A percentile compares a stretch with the other conserved stretches of the same genome.
phyloP scores from a whole-genome alignment of 2,797 vertebrate genomes.

The Acomys russatus region DNA sequence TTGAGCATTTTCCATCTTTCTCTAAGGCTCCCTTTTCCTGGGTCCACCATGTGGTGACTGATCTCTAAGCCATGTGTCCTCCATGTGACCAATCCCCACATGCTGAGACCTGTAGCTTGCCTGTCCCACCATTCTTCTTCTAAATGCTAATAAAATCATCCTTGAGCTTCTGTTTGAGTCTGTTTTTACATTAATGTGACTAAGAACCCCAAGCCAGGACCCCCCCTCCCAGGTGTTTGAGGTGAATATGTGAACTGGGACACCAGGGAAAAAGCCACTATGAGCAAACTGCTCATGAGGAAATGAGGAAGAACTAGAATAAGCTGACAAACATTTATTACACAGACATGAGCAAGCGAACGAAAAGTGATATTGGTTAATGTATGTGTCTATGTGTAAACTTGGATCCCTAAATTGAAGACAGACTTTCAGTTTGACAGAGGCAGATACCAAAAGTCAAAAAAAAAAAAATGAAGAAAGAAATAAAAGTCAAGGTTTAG shows the following conservation, averaged over 20 bases:
- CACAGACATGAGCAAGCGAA: not conserved
- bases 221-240: not conserved
- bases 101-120: not conserved
- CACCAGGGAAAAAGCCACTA: not conserved
- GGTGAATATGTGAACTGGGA: not conserved
- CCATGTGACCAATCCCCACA: not conserved
- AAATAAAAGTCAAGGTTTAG: not conserved
- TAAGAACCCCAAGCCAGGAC: not conserved
- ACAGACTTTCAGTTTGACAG: not conserved
- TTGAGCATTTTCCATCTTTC: not conserved
- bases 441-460: not conserved
- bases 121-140: not conserved
- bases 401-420: constrained; percentile 15
- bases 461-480: not conserved
- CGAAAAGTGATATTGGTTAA: not conserved
- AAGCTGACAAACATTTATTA: not conserved
- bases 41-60: not conserved
- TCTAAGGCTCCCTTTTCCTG: not conserved
- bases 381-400: not conserved
- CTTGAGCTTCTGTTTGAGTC: not conserved
- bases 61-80: not conserved
- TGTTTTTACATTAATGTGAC: not conserved
- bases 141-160: not conserved
- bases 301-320: not conserved
- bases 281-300: not conserved